A percentile compares a stretch with the other conserved stretches of the same genome.
Evolutionary conservation across 2,888 invertebrate genomes (phyloP).

Genomic region (Willowsia nigromaculata): DNA sequence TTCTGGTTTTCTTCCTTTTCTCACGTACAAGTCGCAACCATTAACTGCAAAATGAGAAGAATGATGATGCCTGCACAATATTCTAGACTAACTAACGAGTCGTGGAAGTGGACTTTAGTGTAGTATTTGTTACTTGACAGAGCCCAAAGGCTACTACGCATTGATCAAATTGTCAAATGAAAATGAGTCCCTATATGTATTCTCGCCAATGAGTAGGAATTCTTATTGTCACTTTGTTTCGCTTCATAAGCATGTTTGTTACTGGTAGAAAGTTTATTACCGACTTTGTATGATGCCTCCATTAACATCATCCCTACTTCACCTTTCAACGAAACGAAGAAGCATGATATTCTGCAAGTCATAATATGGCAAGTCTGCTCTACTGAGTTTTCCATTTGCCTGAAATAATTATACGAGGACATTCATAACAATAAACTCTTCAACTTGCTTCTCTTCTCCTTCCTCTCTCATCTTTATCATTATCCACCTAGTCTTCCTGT

Average conservation of each 20-base stretch:
- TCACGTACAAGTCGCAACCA: neutral
- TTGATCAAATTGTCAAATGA: conserved; percentile 24
- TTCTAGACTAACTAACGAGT: neutral
- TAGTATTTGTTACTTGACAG: neutral
- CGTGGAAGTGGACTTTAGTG: neutral
- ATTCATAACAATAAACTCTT: conserved; percentile 39
- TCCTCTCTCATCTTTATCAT: conserved; percentile 11
- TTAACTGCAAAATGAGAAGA: neutral
- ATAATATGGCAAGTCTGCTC: neutral
- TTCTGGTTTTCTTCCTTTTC: neutral
- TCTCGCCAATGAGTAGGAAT: neutral
- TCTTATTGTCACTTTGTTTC: neutral
- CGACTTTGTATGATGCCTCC: conserved; percentile 14
- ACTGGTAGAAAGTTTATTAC: neutral
- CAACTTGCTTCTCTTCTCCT: neutral
- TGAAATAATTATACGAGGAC: conserved; percentile 38
- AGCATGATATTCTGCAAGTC: neutral
- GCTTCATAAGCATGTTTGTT: neutral
- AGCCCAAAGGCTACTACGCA: neutral
- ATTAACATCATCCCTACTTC: conserved; percentile 28
- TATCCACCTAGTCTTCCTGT: neutral
- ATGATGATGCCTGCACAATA: neutral
- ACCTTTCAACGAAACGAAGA: neutral
- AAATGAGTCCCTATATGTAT: neutral
- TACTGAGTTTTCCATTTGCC: neutral